Evolutionary conservation across 2,888 invertebrate species (phyloP), one percentile per base, ranked within the genome.

Genomic region (Peribatodes rhomboidaria): DNA sequence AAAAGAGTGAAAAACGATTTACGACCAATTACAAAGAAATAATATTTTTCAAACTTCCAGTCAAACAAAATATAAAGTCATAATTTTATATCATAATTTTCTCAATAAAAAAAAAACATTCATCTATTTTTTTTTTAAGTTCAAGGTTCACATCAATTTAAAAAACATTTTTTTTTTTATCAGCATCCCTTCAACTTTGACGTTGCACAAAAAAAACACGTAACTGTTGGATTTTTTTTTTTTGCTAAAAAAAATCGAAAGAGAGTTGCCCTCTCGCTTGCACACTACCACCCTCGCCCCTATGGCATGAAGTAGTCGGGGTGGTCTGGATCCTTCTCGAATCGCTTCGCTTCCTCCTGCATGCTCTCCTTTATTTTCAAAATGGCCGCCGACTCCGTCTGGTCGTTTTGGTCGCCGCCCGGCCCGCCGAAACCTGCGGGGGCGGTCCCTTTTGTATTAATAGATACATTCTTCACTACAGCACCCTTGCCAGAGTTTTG

Each of bases 321-420:
- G 92, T 98, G 98, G 92, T 98, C 98, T 80, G 98, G 97, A 94
- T 98, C 98, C 95, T 98, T 98, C 94, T 98, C 98, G 94, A 98
- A 98, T 94, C 99, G 97, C 95, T 99, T 99, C 91, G 99, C 99
- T 94, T 99, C 99, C 94, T 99, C 99, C 94, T 99, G 99, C 98
- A 99, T 99, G 95, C 98, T 98, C 94, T 99, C 99, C 95, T 99
- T 99, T 93, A 99, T 99, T 96, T 99, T 99, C 94, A 99, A 96
- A 94, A 99, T 99, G 95, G 99, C 99, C 90, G 99, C 99, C 87
- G 98, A 98, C 95, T 99, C 99, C 89, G 97, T 99, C 95, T 98
- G 98, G 95, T 98, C 96, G 94, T 95, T 95, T 77, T 93, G 93
- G 73, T 94, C 94, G 68, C 92, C 93, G 73, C 93, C 93, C 31